Evolutionary conservation across 2,888 invertebrate genomes (phyloP).

Genomic region (Mesorhabditis spiculigera): DNA sequence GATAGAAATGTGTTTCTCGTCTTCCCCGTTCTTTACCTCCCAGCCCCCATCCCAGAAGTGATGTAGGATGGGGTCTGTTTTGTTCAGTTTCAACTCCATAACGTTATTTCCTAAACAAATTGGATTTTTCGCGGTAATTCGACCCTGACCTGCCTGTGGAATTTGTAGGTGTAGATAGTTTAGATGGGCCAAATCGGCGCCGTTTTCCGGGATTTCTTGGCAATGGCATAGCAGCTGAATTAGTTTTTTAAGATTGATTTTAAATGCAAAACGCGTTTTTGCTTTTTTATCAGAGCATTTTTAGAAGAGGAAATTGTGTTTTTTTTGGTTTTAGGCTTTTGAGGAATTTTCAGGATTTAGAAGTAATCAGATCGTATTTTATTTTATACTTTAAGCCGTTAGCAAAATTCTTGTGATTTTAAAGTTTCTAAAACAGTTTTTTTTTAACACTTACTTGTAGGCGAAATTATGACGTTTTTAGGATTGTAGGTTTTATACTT

Average conservation of each 20-base stretch:
- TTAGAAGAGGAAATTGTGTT: no score
- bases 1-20: slow-evolving; percentile 68
- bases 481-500: no score
- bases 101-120: slow-evolving; percentile 30
- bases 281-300: no score
- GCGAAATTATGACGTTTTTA: neutral
- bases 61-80: slow-evolving; percentile 28
- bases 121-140: neutral
- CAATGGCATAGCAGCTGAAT: slow-evolving; percentile 33
- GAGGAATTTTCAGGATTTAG: no score
- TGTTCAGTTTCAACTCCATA: slow-evolving; percentile 31
- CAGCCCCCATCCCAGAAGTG: slow-evolving; percentile 71
- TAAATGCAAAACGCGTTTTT: no score
- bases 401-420: neutral
- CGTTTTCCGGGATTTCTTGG: slow-evolving; percentile 85
- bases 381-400: no score
- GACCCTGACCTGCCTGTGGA: slow-evolving; percentile 3
- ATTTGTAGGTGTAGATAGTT: slow-evolving; percentile 69
- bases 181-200: slow-evolving; percentile 79
- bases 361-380: no score
- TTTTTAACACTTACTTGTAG: neutral
- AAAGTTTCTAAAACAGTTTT: neutral
- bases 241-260: neutral
- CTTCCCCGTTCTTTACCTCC: slow-evolving; percentile 61
- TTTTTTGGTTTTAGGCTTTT: neutral